Percentiles rank a stretch among this genome's conserved stretches.
These are phyloP conservation scores for Drosophila oshimai DNA, from an alignment of 1,140 invertebrate genomes.

Conservation along the genomic window DNA sequence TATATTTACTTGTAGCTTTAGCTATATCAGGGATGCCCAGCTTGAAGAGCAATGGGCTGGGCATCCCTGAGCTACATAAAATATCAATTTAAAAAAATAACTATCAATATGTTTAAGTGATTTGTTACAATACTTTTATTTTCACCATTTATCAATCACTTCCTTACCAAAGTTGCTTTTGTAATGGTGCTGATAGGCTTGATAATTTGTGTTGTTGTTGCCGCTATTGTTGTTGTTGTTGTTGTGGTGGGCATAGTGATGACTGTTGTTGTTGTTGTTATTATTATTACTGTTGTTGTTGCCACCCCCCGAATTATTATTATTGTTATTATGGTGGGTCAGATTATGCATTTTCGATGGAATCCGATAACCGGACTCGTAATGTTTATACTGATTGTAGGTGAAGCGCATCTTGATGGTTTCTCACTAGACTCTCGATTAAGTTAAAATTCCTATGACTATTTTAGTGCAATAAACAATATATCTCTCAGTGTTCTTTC, in stretches of 20 bases:
- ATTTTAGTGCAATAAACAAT: conserved; percentile 13
- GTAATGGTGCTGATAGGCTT: conserved; percentile 74
- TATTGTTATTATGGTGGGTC: conserved; percentile 38
- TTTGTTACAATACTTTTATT: no score
- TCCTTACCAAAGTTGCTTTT: conserved; percentile 80
- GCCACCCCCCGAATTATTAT: conserved; percentile 9
- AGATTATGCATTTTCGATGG: conserved; percentile 79
- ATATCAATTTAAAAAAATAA: no score
- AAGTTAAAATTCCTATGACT: conserved; percentile 1
- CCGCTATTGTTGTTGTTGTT: conserved; percentile 34
- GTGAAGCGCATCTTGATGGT: conserved; percentile 76
- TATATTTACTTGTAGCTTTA: no score
- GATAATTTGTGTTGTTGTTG: conserved; percentile 44
- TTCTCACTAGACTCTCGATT: not conserved
- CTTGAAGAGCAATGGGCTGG: no score
- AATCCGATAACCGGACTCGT: conserved; percentile 81
- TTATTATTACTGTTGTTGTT: conserved; percentile 30
- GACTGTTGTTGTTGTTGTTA: conserved; percentile 21
- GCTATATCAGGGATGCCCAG: no score
- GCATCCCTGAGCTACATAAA: no score
- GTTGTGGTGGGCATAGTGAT: conserved; percentile 30
- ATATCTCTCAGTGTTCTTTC: conserved; percentile 5
- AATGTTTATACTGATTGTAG: conserved; percentile 82
- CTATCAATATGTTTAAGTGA: no score
- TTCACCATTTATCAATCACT: not conserved